phyloP scores from a whole-genome alignment of 2,113 vertebrate genomes.

The Cyanoramphus novaezelandiae region DNA sequence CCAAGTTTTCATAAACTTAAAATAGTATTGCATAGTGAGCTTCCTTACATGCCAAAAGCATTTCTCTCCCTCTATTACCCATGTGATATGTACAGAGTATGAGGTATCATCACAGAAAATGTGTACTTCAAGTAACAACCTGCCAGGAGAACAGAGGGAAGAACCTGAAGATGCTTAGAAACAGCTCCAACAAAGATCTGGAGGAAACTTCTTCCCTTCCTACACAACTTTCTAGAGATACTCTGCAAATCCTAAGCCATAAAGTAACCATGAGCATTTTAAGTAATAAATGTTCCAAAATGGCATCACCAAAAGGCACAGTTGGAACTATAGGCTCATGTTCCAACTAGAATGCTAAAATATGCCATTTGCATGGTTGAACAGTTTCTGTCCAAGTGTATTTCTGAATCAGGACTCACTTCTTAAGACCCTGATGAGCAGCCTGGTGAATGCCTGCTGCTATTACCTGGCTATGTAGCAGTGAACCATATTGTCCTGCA shows the following conservation, averaged over 20 bases:
- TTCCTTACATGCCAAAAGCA: not conserved
- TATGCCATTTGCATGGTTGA: not conserved
- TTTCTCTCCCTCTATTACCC: not conserved
- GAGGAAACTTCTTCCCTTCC: not conserved
- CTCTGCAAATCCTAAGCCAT: not conserved
- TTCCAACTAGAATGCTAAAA: not conserved
- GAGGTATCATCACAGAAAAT: not conserved
- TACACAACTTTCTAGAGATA: not conserved
- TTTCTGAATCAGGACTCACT: not conserved
- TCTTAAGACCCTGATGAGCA: not conserved
- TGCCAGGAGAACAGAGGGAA: not conserved
- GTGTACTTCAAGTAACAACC: not conserved
- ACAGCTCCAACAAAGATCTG: not conserved
- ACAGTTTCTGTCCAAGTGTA: not conserved
- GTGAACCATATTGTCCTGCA: not conserved
- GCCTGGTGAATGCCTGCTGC: not conserved
- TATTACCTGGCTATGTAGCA: not conserved
- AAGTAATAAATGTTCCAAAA: not conserved
- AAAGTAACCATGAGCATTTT: not conserved
- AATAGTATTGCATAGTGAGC: not conserved
- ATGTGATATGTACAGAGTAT: not conserved
- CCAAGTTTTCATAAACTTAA: not conserved
- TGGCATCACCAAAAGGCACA: not conserved
- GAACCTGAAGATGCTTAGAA: not conserved
- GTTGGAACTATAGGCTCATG: not conserved